phyloP scores from a whole-genome alignment of 2,113 vertebrate genomes.

The Sterrhoptilus dennistouni region DNA sequence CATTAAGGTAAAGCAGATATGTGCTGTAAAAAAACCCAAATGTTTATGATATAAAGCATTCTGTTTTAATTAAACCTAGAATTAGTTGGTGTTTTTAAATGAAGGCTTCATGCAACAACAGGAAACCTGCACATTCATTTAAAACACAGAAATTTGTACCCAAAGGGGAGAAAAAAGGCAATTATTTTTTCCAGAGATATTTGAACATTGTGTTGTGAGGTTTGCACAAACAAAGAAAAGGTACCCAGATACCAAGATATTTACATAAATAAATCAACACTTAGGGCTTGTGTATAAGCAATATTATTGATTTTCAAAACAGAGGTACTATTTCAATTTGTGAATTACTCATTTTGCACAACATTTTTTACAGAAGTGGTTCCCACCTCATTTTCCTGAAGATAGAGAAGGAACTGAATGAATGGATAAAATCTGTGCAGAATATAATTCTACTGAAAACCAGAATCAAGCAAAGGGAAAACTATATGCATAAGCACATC shows the following conservation, averaged over 20 bases:
- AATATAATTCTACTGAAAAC: background rate
- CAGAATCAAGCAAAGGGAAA: background rate
- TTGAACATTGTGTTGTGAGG: constrained; percentile 1
- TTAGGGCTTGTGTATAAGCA: background rate
- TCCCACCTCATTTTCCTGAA: background rate
- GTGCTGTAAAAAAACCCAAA: background rate
- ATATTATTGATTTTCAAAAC: constrained; percentile 20
- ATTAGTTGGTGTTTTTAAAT: constrained; percentile 28
- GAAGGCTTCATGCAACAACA: constrained; percentile 12
- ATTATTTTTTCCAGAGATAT: constrained; percentile 44
- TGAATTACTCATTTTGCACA: background rate
- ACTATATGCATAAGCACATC: background rate
- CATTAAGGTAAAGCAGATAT: background rate
- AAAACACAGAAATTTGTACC: constrained; percentile 34
- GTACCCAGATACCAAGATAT: background rate
- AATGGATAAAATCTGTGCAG: background rate
- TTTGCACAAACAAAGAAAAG: background rate
- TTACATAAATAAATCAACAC: background rate
- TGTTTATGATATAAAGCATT: background rate
- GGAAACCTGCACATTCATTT: constrained; percentile 47
- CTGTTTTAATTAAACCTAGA: constrained; percentile 39
- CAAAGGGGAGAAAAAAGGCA: constrained; percentile 41
- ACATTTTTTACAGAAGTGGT: background rate
- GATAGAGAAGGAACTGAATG: background rate
- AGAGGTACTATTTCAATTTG: background rate